These are phyloP conservation scores for Leptatherina wallacei DNA, from an alignment of 2,797 vertebrate species.

Conservation along the genomic window DNA sequence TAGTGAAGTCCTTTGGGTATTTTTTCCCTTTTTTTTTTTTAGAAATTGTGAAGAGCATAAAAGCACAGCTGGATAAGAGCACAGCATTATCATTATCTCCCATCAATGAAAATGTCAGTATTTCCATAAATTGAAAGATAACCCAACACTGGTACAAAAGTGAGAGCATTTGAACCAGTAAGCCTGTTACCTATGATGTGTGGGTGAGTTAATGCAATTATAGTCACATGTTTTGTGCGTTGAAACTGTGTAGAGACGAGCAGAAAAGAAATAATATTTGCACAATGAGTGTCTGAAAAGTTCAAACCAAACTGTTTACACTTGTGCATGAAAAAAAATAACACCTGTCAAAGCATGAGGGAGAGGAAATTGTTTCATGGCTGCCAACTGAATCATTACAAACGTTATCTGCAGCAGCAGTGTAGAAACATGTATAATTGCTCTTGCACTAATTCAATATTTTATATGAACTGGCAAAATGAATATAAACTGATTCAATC, in stretches of 20 bases:
- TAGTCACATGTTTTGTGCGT: constrained; percentile 7
- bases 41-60: constrained; percentile 35
- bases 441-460: constrained; percentile 32
- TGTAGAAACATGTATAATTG: constrained; percentile 36
- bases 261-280: constrained; percentile 25
- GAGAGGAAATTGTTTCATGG: constrained; percentile 47
- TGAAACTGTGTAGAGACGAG: constrained; percentile 17
- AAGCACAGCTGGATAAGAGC: constrained; percentile 49
- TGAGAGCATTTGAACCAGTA: constrained; percentile 19
- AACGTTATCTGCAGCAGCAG: constrained; percentile 37
- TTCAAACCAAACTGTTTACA: constrained; percentile 24
- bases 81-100: constrained; percentile 23
- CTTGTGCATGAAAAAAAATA: constrained; percentile 33
- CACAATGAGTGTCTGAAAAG: constrained; percentile 20
- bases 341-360: constrained; percentile 18
- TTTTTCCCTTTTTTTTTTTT: background rate
- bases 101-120: constrained; percentile 51
- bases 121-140: constrained; percentile 50
- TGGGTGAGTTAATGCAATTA: constrained; percentile 23
- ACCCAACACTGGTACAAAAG: constrained; percentile 23
- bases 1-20: constrained; percentile 38
- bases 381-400: constrained; percentile 56
- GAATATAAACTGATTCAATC: constrained; percentile 39
- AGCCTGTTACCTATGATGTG: constrained; percentile 12
- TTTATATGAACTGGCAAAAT: constrained; percentile 41